phyloP scores from a whole-genome alignment of 2,888 invertebrate genomes.

The Crepidodera aurea region DNA sequence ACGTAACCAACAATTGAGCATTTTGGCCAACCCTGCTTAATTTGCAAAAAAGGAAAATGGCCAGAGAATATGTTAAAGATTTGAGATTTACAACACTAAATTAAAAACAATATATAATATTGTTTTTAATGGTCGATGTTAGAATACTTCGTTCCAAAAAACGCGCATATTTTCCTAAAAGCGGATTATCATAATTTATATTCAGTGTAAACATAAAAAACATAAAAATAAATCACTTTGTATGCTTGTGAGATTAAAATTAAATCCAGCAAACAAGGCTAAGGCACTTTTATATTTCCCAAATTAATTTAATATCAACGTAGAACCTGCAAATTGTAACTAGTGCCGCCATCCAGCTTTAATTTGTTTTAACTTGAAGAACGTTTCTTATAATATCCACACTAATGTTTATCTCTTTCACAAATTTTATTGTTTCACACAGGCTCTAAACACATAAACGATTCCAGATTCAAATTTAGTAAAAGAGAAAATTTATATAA shows the following conservation, averaged over 20 bases:
- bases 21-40: too few relatives aligned
- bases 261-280: constrained; percentile 15
- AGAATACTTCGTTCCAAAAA: background rate
- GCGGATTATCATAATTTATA: constrained; percentile 11
- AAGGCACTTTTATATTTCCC: constrained; percentile 14
- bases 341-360: background rate
- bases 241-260: constrained; percentile 15
- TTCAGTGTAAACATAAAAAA: constrained; percentile 10
- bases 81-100: too few relatives aligned
- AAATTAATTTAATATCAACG: constrained; percentile 13
- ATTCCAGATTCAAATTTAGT: too few relatives aligned
- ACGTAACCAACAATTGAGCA: too few relatives aligned
- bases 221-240: constrained; percentile 16
- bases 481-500: too few relatives aligned
- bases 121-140: background rate
- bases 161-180: background rate
- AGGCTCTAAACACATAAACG: too few relatives aligned
- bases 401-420: too few relatives aligned
- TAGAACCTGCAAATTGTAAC: background rate
- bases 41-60: too few relatives aligned
- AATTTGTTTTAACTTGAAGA: background rate
- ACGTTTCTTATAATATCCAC: background rate
- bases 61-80: too few relatives aligned
- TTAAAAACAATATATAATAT: too few relatives aligned
- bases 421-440: too few relatives aligned